A percentile compares a stretch with the other conserved stretches of the same genome.
These are phyloP conservation scores for Wasmannia auropunctata DNA, from an alignment of 1,140 invertebrate species.

Conservation along the genomic window DNA sequence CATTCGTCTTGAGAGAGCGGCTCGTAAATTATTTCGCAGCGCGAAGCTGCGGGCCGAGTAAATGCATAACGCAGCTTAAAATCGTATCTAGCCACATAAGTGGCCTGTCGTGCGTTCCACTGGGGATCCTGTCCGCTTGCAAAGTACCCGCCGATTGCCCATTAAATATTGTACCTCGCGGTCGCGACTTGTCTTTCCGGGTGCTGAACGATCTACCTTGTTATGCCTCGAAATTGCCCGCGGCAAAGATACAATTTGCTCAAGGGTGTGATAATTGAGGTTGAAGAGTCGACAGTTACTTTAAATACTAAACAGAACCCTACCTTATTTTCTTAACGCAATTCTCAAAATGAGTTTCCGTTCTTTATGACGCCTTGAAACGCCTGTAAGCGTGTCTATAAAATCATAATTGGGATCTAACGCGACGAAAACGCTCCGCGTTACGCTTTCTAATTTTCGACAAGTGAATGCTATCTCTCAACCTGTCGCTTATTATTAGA, in stretches of 20 bases:
- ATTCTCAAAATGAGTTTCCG: background rate
- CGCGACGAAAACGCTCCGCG: background rate
- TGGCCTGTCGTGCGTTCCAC: background rate
- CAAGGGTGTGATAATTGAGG: background rate
- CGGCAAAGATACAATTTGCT: background rate
- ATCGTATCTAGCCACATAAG: slow-evolving; percentile 26
- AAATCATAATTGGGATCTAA: slow-evolving; percentile 39
- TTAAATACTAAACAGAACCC: background rate
- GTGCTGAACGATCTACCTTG: slow-evolving; percentile 9
- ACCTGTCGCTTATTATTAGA: background rate
- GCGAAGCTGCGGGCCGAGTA: slow-evolving; percentile 12
- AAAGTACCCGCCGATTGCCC: background rate
- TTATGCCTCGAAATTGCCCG: background rate
- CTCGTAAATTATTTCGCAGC: slow-evolving; percentile 50
- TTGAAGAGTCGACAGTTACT: background rate
- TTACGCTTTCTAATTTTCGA: slow-evolving; percentile 53
- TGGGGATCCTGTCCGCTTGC: background rate
- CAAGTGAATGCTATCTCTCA: slow-evolving; percentile 15
- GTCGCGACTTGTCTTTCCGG: slow-evolving; percentile 1
- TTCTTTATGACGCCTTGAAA: background rate
- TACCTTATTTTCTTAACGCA: background rate
- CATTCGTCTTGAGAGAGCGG: slow-evolving; percentile 49
- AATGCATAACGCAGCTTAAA: slow-evolving; percentile 25
- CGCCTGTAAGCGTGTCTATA: background rate
- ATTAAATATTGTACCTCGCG: slow-evolving; percentile 39